Base-by-base conservation (phyloP, 2,113 vertebrate genomes). In the Plecturocebus donacophilus region DNA sequence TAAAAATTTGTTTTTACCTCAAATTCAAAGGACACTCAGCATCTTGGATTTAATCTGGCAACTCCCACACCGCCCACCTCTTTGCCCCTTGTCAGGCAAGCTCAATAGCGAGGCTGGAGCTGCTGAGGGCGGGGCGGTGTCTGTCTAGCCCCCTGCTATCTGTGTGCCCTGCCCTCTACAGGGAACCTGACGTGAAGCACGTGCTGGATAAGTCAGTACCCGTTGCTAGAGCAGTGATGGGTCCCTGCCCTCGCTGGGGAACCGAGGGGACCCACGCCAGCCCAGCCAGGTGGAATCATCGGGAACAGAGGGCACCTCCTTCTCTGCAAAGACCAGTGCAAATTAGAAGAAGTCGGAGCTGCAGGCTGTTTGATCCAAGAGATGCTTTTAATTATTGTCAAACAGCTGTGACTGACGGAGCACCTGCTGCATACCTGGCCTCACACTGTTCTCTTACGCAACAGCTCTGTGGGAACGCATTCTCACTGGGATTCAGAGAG, bases 191-290 rank as follows among this genome's bases (percentile, higher is more conserved):
- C 6, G 6, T 0, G 12, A n/a, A 12, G 27, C 49, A 49, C 52
- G 35, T 25, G 19, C 35, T 4, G 7, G 73, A 47, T 25, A 47
- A 35, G 35, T 19, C 8, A 56, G 30, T 13, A 32, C 32, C 35
- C 20, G 13, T 1, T 0, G 19, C 16, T 0, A 4, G 52, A n/a
- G 2, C 10, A 47, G 66, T 8, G 42, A 0, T 64, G 61, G 61
- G 61, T 30, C 61, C 61, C 61, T 12, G 27, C 27, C 61, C 61
- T 30, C 27, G 4, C 61, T 64, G 27, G 11, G 11, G 61, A 64
- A 64, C 30, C 11, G 35, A 32, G 58, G 42, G 4, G 3, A 49
- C n/a, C 13, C 1, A 47, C 73, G n/a, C 3, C 19, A 42, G 52
- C 88, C 5, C 19, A 42, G 52, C 84, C 68, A 6, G 76, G 30